phyloP scores from a whole-genome alignment of 2,113 vertebrate genomes.

The Siniperca chuatsi region DNA sequence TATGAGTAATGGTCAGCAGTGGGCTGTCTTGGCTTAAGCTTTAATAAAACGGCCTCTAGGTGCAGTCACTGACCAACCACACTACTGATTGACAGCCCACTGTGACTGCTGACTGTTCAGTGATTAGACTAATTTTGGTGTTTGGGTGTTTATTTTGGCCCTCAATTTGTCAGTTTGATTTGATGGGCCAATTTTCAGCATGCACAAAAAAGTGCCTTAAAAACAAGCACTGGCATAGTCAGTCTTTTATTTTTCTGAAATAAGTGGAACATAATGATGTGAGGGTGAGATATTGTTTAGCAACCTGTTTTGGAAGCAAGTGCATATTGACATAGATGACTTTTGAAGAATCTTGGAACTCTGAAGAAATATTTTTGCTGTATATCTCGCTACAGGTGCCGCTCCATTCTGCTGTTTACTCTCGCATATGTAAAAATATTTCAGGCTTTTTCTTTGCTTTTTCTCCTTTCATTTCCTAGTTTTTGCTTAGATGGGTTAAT shows the following conservation, averaged over 20 bases:
- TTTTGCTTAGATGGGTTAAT: neutral
- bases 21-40: neutral
- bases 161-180: neutral
- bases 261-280: neutral
- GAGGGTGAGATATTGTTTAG: neutral
- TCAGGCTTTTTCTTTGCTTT: neutral
- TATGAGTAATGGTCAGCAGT: conserved; percentile 12
- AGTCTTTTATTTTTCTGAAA: neutral
- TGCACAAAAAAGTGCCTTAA: neutral
- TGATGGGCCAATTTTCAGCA: neutral
- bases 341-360: neutral
- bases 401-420: neutral
- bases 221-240: neutral
- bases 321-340: neutral
- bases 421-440: neutral
- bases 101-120: neutral
- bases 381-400: neutral
- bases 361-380: neutral
- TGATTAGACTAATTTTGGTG: neutral
- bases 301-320: neutral
- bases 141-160: neutral
- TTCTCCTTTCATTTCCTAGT: neutral
- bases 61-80: neutral
- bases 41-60: neutral
- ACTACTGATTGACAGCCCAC: neutral